Evolutionary conservation across 2,113 vertebrate species (phyloP).

Genomic region (Istiophorus platypterus): DNA sequence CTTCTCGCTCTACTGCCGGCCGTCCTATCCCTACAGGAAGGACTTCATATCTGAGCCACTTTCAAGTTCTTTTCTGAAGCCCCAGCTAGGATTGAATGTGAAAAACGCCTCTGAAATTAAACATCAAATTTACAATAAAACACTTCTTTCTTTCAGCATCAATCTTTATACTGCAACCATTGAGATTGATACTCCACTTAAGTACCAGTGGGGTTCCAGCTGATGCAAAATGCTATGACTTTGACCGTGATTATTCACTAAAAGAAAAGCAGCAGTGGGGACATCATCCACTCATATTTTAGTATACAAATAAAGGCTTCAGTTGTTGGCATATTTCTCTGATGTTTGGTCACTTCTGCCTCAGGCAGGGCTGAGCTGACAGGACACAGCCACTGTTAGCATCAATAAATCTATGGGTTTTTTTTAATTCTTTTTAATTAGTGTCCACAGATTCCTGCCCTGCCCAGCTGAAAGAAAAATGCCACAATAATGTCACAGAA

Average conservation of each 20-base stretch:
- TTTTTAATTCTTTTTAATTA: conserved; percentile 50
- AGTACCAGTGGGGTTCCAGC: not conserved
- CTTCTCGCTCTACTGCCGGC: conserved; percentile 49
- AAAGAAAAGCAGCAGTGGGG: conserved; percentile 39
- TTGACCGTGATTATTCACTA: conserved; percentile 52
- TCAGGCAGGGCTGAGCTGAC: conserved; percentile 37
- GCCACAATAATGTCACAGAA: not conserved
- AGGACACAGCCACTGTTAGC: conserved; percentile 34
- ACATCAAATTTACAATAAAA: conserved; percentile 33
- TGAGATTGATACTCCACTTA: conserved; percentile 10
- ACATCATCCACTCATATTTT: conserved; percentile 23
- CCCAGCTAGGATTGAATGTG: not conserved
- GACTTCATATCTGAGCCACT: conserved; percentile 53
- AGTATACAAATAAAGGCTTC: conserved; percentile 57
- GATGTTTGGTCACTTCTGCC: conserved; percentile 52
- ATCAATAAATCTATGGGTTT: conserved; percentile 47
- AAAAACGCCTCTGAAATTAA: conserved; percentile 36
- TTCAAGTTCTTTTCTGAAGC: conserved; percentile 41
- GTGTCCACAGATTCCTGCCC: conserved; percentile 7
- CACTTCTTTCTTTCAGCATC: conserved; percentile 4
- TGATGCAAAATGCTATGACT: conserved; percentile 28
- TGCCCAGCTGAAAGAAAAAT: not conserved
- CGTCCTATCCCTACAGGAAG: conserved; percentile 41
- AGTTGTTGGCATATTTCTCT: conserved; percentile 52
- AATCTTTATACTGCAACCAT: conserved; percentile 1